phyloP scores from a whole-genome alignment of 2,888 invertebrate species.

The Drosophila putrida region DNA sequence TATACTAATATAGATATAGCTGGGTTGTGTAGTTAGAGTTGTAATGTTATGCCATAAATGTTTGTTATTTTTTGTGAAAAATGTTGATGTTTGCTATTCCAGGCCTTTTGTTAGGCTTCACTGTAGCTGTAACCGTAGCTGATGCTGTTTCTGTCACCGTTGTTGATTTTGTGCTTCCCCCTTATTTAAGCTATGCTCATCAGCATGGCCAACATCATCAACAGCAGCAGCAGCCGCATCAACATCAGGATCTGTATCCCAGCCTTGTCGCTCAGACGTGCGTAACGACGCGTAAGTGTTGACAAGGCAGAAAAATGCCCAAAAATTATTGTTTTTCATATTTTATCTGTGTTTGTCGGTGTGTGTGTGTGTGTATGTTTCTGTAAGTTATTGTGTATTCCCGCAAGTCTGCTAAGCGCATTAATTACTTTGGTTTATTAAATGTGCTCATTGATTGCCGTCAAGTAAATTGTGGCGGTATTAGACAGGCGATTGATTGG shows the following conservation, averaged over 20 bases:
- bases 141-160: constrained; percentile 32
- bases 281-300: constrained; percentile 81
- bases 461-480: constrained; percentile 6
- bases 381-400: constrained; percentile 4
- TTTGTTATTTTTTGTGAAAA: constrained; percentile 77
- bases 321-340: constrained; percentile 74
- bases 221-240: constrained; percentile 14
- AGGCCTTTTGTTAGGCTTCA: constrained; percentile 51
- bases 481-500: constrained; percentile 54
- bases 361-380: neutral
- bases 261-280: constrained; percentile 56
- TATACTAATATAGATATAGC: constrained; percentile 13
- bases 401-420: constrained; percentile 46
- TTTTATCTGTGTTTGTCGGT: constrained; percentile 22
- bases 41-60: constrained; percentile 68
- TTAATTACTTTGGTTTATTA: constrained; percentile 66
- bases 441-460: constrained; percentile 42
- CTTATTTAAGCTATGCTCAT: constrained; percentile 58
- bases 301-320: constrained; percentile 78
- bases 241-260: constrained; percentile 27
- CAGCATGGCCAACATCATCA: constrained; percentile 56
- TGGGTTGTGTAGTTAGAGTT: constrained; percentile 59
- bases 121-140: constrained; percentile 9
- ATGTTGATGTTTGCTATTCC: constrained; percentile 81
- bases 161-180: constrained; percentile 62